Base-by-base conservation (phyloP, 2,113 vertebrate genomes). In the Gymnorhina tibicen region DNA sequence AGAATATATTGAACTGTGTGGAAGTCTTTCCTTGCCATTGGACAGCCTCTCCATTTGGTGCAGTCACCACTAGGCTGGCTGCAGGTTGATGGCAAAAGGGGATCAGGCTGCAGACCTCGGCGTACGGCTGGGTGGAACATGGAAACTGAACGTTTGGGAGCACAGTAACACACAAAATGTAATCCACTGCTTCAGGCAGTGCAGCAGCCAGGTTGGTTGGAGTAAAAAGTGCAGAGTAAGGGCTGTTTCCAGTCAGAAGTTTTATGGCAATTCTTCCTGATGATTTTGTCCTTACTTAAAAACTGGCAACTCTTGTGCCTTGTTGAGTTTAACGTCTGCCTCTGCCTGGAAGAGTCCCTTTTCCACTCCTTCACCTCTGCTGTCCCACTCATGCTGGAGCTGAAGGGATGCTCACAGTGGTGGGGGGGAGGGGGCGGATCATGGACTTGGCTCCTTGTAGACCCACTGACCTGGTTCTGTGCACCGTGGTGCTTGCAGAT, bases 91-190 rank as follows among this genome's bases (percentile, higher is more conserved):
- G 9, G 26, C 5, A 5, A 42, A 41, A 76, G 13, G 12, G 47
- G 35, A 81, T 28, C n/a, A 11, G 63, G 58, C 72, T 62, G 44
- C 58, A 66, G 58, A 39, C 35, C 21, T 74, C 15, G 16, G 30
- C 6, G 1, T 18, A 16, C 0, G 2, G 47, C 23, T 0, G 1
- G 12, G 30, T 37, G 56, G 39, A 50, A 53, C 39, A 9, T 9
- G 21, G 76, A 62, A 89, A 53, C 47, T 0, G 0, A 27, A 30
- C 11, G 28, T 21, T 16, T 6, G 3, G 42, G 33, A 59, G 53
- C 42, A 73, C 69, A 85, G 7, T 44, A 17, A 12, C 1, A 3
- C 1, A 2, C 14, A 11, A 72, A 33, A 23, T 76, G 22, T 16
- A 33, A 30, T 33, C 59, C 52, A 16, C 17, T 30, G 53, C 66